phyloP scores from a whole-genome alignment of 2,888 invertebrate species.

The Orchesella flavescens region DNA sequence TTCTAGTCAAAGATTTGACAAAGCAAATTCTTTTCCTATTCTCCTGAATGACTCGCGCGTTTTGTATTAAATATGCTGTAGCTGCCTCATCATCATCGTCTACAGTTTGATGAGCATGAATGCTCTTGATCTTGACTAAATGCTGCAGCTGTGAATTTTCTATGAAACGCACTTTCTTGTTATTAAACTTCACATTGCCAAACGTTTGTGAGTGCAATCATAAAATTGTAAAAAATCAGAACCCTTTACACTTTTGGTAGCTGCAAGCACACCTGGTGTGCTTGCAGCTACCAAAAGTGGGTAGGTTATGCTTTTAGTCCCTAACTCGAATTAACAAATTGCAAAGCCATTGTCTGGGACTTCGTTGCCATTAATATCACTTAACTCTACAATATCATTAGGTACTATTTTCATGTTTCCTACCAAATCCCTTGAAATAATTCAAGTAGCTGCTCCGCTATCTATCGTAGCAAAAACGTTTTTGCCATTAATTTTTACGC shows the following conservation, averaged over 20 bases:
- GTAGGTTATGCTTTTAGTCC: too few species aligned
- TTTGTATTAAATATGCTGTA: too few species aligned
- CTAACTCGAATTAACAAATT: too few species aligned
- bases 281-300: neutral
- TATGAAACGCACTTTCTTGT: neutral
- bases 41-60: too few species aligned
- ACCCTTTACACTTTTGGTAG: too few species aligned
- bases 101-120: too few species aligned
- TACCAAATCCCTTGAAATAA: neutral
- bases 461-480: neutral
- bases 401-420: neutral
- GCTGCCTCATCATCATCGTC: too few species aligned
- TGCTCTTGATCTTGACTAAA: too few species aligned
- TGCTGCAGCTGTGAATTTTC: too few species aligned
- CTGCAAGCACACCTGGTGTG: constrained; percentile 14
- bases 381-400: neutral
- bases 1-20: too few species aligned
- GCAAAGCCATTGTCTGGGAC: constrained; percentile 18
- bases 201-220: neutral
- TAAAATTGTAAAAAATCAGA: constrained; percentile 3
- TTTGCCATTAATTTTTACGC: neutral
- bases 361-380: neutral
- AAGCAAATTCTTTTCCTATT: too few species aligned
- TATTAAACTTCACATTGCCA: neutral
- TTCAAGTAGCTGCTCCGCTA: constrained; percentile 13